Base-by-base conservation (phyloP, 2,888 invertebrate genomes). In the Strigamia transsilvanica region DNA sequence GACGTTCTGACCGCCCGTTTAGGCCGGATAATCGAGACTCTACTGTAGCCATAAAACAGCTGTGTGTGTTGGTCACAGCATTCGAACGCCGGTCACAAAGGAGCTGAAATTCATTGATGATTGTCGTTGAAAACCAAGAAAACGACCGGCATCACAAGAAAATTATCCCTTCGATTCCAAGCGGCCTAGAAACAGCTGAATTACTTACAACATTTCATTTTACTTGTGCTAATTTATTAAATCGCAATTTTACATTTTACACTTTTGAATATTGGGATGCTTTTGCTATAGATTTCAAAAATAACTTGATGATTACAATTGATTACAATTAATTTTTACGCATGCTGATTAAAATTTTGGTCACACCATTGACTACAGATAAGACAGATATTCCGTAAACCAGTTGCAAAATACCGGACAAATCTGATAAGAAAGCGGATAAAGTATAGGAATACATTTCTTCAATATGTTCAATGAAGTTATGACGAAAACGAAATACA, bases 1-100 rank as follows among this genome's bases (percentile, higher is more conserved):
- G n/a, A n/a, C n/a, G n/a, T n/a, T n/a, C n/a, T n/a, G n/a, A n/a
- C n/a, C n/a, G n/a, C n/a, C n/a, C n/a, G n/a, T n/a, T n/a, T n/a
- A n/a, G n/a, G n/a, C n/a, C n/a, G n/a, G n/a, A n/a, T n/a, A n/a
- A n/a, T n/a, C n/a, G n/a, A n/a, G n/a, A n/a, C n/a, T n/a, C n/a
- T n/a, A n/a, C n/a, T n/a, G 0, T 99, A 94, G 38, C 10, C 38
- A 38, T 7, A 38, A 38, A 38, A 38, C 38, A 7, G 38, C 38
- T 6, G 10, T 38, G 10, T 5, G 38, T 38, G 6, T 38, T 38
- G 2, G 38, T 10, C 2, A 38, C 6, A 38, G 38, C 38, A 38
- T 38, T 38, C 38, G 38, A 38, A 38, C 38, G 2, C 38, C 38
- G 6, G 6, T 38, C 2, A 38, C 38, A 10, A 38, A 38, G 6